Evolutionary conservation across 2,797 vertebrate species (phyloP).

Genomic region (Pelobates cultripes): DNA sequence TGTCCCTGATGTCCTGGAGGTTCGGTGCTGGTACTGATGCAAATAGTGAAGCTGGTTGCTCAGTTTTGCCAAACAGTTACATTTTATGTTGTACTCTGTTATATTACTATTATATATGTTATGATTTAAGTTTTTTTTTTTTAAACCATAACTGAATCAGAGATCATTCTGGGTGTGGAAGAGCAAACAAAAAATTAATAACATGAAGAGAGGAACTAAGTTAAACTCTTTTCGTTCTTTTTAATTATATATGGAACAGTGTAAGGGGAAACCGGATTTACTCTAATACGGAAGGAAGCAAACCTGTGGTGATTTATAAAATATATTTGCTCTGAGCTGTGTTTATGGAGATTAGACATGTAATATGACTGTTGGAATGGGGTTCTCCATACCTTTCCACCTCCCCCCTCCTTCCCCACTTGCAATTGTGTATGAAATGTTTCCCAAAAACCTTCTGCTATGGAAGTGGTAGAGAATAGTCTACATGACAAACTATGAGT

Average conservation of each 20-base stretch:
- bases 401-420: too few species aligned
- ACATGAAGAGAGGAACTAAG: not conserved
- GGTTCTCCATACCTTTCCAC: not conserved
- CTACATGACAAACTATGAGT: too few species aligned
- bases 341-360: not conserved
- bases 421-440: too few species aligned
- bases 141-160: not conserved
- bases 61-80: not conserved
- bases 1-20: too few species aligned
- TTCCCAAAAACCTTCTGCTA: too few species aligned
- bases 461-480: too few species aligned
- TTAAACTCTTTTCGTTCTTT: not conserved
- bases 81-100: constrained; percentile 10
- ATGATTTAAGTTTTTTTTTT: not conserved
- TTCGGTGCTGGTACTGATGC: too few species aligned
- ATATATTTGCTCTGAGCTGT: not conserved
- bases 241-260: not conserved
- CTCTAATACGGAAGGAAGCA: not conserved
- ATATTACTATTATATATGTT: not conserved
- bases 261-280: not conserved
- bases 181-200: constrained; percentile 15
- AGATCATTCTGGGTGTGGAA: constrained; percentile 1
- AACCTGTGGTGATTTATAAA: not conserved
- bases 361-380: not conserved
- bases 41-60: not conserved